These are phyloP conservation scores for Ophthalmolycus amberensis DNA, from an alignment of 2,113 vertebrate species.

Conservation along the genomic window DNA sequence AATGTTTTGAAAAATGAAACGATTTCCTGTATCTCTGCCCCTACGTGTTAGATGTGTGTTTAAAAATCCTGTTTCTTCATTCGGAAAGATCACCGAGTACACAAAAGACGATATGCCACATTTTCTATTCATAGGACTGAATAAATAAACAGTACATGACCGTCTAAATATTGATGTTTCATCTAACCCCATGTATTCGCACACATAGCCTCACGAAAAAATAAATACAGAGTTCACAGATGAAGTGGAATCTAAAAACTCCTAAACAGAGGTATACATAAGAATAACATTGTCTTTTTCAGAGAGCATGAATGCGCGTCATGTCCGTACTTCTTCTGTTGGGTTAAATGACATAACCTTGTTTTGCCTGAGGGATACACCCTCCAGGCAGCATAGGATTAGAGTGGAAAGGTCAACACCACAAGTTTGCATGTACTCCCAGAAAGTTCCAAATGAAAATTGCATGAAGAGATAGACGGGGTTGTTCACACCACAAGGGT, in stretches of 20 bases:
- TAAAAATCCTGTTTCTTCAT: neutral
- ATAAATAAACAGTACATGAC: neutral
- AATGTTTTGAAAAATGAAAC: neutral
- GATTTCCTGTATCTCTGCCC: neutral
- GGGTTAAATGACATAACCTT: slow-evolving; percentile 14
- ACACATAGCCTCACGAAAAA: neutral
- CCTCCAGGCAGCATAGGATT: slow-evolving; percentile 11
- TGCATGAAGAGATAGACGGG: slow-evolving; percentile 5
- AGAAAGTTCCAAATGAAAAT: slow-evolving; percentile 56
- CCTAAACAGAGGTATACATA: neutral
- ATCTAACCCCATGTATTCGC: neutral
- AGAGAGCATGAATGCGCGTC: neutral
- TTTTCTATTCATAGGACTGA: neutral
- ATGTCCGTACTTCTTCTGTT: neutral
- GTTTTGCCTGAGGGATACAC: slow-evolving; percentile 26
- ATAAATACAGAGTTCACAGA: neutral
- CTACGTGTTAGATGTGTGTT: neutral
- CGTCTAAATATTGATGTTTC: neutral
- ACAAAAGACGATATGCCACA: neutral
- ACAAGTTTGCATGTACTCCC: slow-evolving; percentile 52
- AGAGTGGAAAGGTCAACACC: slow-evolving; percentile 43
- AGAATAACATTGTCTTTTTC: no score
- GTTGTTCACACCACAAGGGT: neutral
- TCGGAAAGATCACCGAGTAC: neutral
- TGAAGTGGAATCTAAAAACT: neutral